These are phyloP conservation scores for Tipula lateralis DNA, from an alignment of 2,888 invertebrate species.

Conservation along the genomic window DNA sequence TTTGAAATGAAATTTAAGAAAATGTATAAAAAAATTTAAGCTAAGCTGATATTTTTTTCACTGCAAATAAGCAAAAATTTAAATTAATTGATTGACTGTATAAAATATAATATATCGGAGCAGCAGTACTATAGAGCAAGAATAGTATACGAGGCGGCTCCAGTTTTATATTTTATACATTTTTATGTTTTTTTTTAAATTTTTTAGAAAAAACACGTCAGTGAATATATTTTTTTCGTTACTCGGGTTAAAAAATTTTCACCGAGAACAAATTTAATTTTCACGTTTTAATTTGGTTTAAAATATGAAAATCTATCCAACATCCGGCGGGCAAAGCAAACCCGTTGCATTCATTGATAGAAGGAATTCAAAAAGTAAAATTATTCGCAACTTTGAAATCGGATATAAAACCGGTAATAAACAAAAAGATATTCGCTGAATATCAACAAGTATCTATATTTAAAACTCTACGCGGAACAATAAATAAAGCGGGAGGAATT, in stretches of 20 bases:
- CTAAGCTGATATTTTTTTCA: background rate
- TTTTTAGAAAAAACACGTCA: constrained; percentile 4
- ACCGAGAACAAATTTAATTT: background rate
- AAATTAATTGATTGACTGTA: background rate
- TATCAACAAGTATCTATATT: too few species aligned
- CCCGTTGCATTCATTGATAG: too few species aligned
- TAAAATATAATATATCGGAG: background rate
- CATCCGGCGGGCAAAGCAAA: too few species aligned
- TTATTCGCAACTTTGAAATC: too few species aligned
- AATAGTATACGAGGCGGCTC: constrained; percentile 26
- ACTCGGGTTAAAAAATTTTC: background rate
- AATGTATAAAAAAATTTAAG: too few species aligned
- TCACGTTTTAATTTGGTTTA: background rate
- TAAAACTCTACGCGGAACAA: too few species aligned
- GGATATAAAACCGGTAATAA: too few species aligned
- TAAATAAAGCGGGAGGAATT: too few species aligned
- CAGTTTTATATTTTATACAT: constrained; percentile 4
- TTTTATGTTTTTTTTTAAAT: background rate
- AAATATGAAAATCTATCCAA: too few species aligned
- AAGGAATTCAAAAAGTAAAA: too few species aligned
- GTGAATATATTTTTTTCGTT: background rate
- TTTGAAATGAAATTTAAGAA: background rate
- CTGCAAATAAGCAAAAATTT: background rate
- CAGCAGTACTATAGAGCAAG: constrained; percentile 3
- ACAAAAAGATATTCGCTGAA: too few species aligned